Evolutionary conservation across 1,140 invertebrate species (phyloP).

Genomic region (Galendromus occidentalis): DNA sequence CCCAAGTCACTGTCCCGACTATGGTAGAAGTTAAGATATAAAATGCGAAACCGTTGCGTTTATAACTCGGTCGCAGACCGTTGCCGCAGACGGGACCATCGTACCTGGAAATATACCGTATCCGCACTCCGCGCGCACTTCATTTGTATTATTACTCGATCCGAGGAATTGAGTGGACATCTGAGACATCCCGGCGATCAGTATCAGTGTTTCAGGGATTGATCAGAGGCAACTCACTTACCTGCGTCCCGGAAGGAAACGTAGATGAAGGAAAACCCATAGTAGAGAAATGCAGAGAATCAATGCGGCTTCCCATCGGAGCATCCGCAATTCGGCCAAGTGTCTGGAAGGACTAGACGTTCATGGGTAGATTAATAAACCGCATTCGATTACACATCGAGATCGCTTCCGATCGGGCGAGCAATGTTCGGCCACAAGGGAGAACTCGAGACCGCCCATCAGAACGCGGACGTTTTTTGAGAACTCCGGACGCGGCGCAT

Average conservation of each 20-base stretch:
- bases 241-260: background rate
- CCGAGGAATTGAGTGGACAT: background rate
- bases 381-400: no score
- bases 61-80: background rate
- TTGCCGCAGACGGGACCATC: background rate
- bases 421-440: no score
- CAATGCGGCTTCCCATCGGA: background rate
- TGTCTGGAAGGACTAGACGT: no score
- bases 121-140: background rate
- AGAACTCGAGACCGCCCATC: no score
- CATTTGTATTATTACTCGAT: background rate
- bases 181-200: background rate
- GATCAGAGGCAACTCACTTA: background rate
- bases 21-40: background rate
- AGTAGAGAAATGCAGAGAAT: background rate
- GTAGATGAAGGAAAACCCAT: background rate
- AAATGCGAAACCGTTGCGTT: background rate
- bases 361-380: no score
- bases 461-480: no score
- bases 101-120: background rate
- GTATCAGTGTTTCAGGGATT: background rate
- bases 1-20: background rate
- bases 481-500: no score
- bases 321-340: background rate
- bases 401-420: no score